Evolutionary conservation across 2,888 invertebrate species (phyloP).

Genomic region (Lasioglossum vierecki): DNA sequence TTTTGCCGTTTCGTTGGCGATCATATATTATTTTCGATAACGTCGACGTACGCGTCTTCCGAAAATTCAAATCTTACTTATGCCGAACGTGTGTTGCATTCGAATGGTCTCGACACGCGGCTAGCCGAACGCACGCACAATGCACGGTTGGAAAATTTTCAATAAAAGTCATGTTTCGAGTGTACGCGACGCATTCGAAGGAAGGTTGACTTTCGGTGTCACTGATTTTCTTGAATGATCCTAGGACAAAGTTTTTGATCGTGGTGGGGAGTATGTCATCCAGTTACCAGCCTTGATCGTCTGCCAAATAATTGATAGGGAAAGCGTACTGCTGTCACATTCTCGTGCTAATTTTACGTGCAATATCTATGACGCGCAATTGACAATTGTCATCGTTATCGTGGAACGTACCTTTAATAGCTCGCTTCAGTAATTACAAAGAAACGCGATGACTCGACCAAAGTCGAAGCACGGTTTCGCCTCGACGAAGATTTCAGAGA

Average conservation of each 20-base stretch:
- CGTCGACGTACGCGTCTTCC: background rate
- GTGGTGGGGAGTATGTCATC: conserved; percentile 71
- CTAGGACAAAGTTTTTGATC: conserved; percentile 46
- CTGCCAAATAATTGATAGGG: conserved; percentile 80
- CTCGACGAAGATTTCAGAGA: background rate
- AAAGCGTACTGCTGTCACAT: conserved; percentile 78
- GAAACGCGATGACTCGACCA: background rate
- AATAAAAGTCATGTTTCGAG: background rate
- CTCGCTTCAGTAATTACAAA: background rate
- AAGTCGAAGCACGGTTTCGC: background rate
- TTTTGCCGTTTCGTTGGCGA: background rate
- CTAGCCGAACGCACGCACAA: background rate
- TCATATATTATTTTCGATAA: background rate
- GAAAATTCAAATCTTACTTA: background rate
- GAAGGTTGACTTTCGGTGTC: conserved; percentile 8
- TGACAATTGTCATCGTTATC: conserved; percentile 51
- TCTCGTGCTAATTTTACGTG: conserved; percentile 75
- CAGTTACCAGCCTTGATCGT: conserved; percentile 82
- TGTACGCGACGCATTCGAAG: background rate
- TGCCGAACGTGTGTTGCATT: background rate
- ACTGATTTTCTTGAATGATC: conserved; percentile 60
- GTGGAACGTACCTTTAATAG: conserved; percentile 7
- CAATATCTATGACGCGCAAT: conserved; percentile 66
- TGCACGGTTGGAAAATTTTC: background rate
- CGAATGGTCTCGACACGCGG: background rate